Evolutionary conservation across 2,113 vertebrate genomes (phyloP).

Genomic region (Myiopsitta monachus): DNA sequence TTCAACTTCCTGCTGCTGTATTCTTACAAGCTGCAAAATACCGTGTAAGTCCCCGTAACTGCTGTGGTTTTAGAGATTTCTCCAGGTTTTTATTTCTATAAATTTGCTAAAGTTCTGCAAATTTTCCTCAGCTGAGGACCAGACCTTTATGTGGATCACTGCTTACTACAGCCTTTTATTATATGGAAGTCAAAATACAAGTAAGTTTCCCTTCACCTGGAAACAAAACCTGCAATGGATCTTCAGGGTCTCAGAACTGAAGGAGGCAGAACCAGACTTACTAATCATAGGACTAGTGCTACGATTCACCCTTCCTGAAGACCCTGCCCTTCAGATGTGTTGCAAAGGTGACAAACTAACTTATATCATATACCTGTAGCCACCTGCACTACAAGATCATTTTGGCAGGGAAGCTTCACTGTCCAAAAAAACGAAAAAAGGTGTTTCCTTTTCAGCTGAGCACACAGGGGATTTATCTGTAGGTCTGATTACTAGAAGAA

Average conservation of each 20-base stretch:
- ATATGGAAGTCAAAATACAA: not conserved
- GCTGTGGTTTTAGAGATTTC: not conserved
- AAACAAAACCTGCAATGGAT: not conserved
- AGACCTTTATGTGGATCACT: not conserved
- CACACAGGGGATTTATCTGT: not conserved
- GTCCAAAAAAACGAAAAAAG: not conserved
- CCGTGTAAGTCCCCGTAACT: not conserved
- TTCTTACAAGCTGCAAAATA: not conserved
- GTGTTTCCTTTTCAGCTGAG: conserved; percentile 16
- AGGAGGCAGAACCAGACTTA: not conserved
- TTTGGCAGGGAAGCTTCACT: not conserved
- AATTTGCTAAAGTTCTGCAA: not conserved
- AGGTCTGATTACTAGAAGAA: not conserved
- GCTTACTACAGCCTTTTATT: not conserved
- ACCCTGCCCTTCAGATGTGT: not conserved
- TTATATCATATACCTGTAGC: not conserved
- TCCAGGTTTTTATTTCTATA: conserved; percentile 8
- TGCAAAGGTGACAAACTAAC: not conserved
- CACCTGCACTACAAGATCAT: not conserved
- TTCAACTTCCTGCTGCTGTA: not conserved
- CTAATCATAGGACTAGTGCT: not conserved
- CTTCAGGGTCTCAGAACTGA: not conserved
- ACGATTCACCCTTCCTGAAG: not conserved
- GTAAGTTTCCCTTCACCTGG: not conserved
- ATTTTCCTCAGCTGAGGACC: not conserved